Evolutionary conservation across 1,140 invertebrate species (phyloP).

Genomic region (Aradophagus sp.): DNA sequence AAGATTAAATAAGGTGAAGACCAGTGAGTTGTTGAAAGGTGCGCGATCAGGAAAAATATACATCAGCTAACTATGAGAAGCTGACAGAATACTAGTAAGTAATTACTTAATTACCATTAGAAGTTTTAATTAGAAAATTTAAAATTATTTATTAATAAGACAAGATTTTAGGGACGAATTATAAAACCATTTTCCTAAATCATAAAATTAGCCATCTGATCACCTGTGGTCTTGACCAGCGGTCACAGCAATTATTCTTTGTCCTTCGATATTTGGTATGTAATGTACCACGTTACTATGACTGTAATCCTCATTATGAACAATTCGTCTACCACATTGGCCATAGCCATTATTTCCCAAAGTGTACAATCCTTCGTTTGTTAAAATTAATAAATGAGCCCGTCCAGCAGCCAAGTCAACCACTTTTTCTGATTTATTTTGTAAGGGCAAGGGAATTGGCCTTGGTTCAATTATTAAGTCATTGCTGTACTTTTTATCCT

Average conservation of each 20-base stretch:
- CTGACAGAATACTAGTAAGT: no score
- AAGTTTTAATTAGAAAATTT: no score
- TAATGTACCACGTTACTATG: constrained; percentile 80
- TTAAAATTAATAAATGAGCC: constrained; percentile 89
- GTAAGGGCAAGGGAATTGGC: constrained; percentile 84
- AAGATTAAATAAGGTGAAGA: no score
- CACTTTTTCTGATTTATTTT: constrained; percentile 75
- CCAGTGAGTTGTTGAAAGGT: no score
- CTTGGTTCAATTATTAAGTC: constrained; percentile 84
- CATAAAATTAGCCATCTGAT: no score
- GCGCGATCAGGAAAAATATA: no score
- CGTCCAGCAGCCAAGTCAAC: constrained; percentile 85
- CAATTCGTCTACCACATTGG: constrained; percentile 91
- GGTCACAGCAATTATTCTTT: constrained; percentile 79
- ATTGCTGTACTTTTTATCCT: constrained; percentile 79
- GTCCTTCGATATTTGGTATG: constrained; percentile 79
- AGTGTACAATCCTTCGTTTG: constrained; percentile 86
- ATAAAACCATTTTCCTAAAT: no score
- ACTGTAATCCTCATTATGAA: constrained; percentile 85
- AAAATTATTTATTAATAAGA: no score
- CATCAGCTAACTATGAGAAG: no score
- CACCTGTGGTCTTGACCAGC: constrained; percentile 92
- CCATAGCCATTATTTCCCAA: constrained; percentile 96
- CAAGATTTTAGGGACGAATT: no score
- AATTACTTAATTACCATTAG: no score